These are phyloP conservation scores for Boulengeromyrus knoepffleri DNA, from an alignment of 2,113 vertebrate genomes.

Conservation along the genomic window DNA sequence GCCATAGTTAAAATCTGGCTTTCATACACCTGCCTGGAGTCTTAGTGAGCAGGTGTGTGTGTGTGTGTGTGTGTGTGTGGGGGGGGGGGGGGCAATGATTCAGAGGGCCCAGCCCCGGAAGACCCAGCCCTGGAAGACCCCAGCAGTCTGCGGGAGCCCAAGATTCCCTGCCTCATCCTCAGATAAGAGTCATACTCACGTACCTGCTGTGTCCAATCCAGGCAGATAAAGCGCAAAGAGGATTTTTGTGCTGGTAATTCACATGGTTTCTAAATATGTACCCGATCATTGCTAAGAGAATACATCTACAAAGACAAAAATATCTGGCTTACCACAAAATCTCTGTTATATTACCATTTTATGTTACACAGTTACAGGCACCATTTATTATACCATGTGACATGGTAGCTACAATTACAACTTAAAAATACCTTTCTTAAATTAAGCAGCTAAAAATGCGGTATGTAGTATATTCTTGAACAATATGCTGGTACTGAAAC, in stretches of 20 bases:
- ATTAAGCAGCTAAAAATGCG: background rate
- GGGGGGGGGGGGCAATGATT: too few relatives aligned
- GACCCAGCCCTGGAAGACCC: background rate
- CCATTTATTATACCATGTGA: background rate
- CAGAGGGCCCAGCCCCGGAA: background rate
- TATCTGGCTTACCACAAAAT: background rate
- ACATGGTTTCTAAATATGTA: background rate
- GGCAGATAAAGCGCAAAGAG: background rate
- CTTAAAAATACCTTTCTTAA: background rate
- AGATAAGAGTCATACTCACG: background rate
- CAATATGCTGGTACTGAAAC: background rate
- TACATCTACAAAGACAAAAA: background rate
- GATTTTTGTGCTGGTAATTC: background rate
- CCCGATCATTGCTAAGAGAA: background rate
- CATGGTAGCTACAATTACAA: background rate
- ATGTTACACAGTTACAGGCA: background rate
- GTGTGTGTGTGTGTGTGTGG: background rate
- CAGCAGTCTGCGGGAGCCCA: background rate
- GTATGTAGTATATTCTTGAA: background rate
- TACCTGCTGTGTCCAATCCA: background rate
- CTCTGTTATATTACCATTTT: background rate
- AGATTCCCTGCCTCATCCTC: background rate
- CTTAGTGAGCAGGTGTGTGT: background rate
- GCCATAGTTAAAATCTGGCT: background rate
- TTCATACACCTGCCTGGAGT: background rate